These are phyloP conservation scores for Macropus fuliginosus DNA, from an alignment of 2,797 vertebrate genomes.

Conservation along the genomic window DNA sequence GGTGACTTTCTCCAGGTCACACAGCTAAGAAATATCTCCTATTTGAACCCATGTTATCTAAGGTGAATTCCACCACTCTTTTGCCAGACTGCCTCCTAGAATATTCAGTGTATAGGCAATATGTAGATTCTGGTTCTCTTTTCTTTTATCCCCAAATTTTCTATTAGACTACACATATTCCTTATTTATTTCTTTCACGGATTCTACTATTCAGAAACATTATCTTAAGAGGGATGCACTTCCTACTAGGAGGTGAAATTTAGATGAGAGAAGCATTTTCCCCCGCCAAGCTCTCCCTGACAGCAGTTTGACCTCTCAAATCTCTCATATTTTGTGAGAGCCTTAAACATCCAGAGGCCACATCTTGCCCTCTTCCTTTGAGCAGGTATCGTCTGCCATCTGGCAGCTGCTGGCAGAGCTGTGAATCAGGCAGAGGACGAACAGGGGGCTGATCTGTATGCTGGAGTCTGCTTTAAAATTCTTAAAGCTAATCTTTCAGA, in stretches of 20 bases:
- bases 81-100: background rate
- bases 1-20: background rate
- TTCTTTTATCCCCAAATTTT: background rate
- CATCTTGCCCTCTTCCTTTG: background rate
- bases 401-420: background rate
- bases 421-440: background rate
- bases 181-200: slow-evolving; percentile 16
- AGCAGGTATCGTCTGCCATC: background rate
- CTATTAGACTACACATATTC: background rate
- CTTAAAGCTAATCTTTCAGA: background rate
- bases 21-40: background rate
- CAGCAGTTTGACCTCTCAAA: background rate
- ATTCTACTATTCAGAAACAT: background rate
- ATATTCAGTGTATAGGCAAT: background rate
- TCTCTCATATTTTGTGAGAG: background rate
- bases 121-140: background rate
- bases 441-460: background rate
- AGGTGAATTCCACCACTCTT: background rate
- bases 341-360: background rate
- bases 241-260: background rate
- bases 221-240: background rate
- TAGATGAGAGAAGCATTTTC: background rate
- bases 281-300: background rate
- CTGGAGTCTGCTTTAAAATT: slow-evolving; percentile 21
- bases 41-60: background rate